Conservation (phyloP, 2,797 vertebrate genomes). For the Denticeps clupeoides region DNA sequence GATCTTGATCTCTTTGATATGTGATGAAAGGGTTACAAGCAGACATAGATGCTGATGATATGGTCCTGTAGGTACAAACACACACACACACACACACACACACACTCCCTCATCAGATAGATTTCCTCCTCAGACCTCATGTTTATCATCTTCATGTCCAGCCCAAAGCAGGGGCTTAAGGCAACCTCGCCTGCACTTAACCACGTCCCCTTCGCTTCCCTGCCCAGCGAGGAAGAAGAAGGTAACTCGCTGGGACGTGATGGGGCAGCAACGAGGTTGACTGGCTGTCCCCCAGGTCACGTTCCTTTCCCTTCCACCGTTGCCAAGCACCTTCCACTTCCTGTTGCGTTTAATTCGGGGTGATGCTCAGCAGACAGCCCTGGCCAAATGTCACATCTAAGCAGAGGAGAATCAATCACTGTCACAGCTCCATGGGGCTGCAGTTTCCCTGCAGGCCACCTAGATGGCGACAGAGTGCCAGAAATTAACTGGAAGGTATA, state of each 20-base stretch:
- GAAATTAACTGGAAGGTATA: conserved; percentile 27
- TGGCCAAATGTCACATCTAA: conserved; percentile 17
- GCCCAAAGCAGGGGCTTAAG: no score
- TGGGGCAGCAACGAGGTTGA: not conserved
- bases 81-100: not conserved
- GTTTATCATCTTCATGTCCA: no score
- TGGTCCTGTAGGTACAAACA: no score
- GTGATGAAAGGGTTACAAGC: no score
- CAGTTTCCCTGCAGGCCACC: conserved; percentile 38
- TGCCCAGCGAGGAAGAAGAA: not conserved
- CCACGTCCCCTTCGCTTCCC: not conserved
- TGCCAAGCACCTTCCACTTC: conserved; percentile 3
- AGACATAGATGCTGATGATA: no score
- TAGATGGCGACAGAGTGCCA: conserved; percentile 60
- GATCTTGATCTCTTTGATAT: no score
- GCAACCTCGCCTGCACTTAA: not conserved
- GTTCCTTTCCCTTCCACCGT: conserved; percentile 1
- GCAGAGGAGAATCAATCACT: conserved; percentile 27
- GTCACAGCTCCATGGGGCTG: conserved; percentile 10
- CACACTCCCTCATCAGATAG: not conserved
- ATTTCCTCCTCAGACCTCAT: not conserved
- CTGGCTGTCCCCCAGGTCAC: not conserved
- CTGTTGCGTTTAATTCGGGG: conserved; percentile 26
- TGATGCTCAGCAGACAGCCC: conserved; percentile 16
- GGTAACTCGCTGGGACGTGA: no score